These are phyloP conservation scores for Albula goreensis DNA, from an alignment of 2,113 vertebrate genomes.

Conservation along the genomic window DNA sequence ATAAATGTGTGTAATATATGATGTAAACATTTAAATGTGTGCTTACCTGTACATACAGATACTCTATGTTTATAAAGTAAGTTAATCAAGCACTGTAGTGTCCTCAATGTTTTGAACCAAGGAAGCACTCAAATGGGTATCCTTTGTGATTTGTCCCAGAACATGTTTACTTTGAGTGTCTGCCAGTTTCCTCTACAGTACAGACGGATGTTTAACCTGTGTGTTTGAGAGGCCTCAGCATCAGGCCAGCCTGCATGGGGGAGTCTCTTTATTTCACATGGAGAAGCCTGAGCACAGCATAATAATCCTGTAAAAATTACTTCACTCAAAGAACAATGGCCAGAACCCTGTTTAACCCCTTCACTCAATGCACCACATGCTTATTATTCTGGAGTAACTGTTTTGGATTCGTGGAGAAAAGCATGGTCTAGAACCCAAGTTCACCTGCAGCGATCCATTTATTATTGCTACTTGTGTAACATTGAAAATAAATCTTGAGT, in stretches of 20 bases:
- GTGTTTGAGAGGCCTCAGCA: neutral
- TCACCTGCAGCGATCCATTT: no score
- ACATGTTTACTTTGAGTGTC: neutral
- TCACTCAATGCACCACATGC: no score
- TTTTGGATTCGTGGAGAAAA: no score
- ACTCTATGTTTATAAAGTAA: neutral
- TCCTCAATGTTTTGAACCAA: neutral
- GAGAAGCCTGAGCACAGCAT: neutral
- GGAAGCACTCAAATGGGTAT: neutral
- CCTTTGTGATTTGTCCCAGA: neutral
- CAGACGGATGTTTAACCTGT: neutral
- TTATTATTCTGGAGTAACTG: no score
- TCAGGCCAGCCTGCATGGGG: neutral
- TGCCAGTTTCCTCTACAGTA: neutral
- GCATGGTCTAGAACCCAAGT: no score
- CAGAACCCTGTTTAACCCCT: no score
- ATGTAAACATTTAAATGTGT: no score
- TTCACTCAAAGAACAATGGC: neutral
- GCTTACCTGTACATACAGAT: no score
- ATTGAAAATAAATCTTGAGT: no score
- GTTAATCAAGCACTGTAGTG: neutral
- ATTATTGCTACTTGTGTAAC: no score
- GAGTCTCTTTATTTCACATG: no score
- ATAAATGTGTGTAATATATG: no score
- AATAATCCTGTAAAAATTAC: neutral